Evolutionary conservation across 2,113 vertebrate genomes (phyloP).

Genomic region (Megaleporinus macrocephalus): DNA sequence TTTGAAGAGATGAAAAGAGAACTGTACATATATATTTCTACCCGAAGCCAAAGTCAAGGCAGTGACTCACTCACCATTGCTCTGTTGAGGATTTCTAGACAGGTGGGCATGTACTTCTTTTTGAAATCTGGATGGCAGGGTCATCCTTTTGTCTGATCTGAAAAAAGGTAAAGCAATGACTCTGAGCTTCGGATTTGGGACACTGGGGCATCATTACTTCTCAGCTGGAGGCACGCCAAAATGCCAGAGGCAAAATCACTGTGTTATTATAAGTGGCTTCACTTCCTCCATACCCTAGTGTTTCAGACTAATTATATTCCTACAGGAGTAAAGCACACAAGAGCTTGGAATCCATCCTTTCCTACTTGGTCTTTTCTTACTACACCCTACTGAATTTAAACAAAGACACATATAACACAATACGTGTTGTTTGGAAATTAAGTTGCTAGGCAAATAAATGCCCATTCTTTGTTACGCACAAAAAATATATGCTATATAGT

Average conservation of each 20-base stretch:
- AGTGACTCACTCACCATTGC: conserved; percentile 65
- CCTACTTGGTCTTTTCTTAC: neutral
- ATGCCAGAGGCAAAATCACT: neutral
- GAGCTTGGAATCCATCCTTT: neutral
- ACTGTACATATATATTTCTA: neutral
- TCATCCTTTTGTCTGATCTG: conserved; percentile 79
- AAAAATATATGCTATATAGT: neutral
- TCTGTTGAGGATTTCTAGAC: conserved; percentile 72
- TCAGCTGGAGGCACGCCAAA: neutral
- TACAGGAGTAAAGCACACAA: neutral
- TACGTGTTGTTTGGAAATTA: neutral
- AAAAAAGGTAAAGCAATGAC: conserved; percentile 7
- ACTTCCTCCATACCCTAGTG: neutral
- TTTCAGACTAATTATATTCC: neutral
- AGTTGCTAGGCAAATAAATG: neutral
- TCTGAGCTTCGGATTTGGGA: neutral
- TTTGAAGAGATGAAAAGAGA: neutral
- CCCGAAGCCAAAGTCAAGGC: neutral
- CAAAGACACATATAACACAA: neutral
- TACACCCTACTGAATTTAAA: neutral
- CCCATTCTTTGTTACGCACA: conserved; percentile 3
- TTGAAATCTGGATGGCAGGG: conserved; percentile 74
- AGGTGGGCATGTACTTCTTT: conserved; percentile 79
- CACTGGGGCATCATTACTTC: neutral
- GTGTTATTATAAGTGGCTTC: neutral